Base-by-base conservation (phyloP, 1,140 invertebrate genomes). In the Theocolax elegans region DNA sequence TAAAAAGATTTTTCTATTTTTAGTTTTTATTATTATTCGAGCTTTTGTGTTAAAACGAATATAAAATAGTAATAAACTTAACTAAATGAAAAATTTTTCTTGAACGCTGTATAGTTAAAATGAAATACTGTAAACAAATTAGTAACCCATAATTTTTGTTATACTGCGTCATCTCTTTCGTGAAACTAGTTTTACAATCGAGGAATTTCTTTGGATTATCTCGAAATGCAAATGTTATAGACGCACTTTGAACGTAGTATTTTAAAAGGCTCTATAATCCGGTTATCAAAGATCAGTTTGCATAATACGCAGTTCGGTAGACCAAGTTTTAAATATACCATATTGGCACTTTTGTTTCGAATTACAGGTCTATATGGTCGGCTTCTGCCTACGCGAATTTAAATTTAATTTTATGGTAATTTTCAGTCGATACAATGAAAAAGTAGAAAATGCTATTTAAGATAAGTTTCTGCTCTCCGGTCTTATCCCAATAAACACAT, bases 191-290 rank as follows among this genome's bases (percentile, higher is more conserved):
- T n/a, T n/a, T n/a, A n/a, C n/a, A n/a, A n/a, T n/a, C n/a, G n/a
- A n/a, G n/a, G n/a, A n/a, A n/a, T n/a, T n/a, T n/a, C n/a, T n/a
- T n/a, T n/a, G n/a, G n/a, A n/a, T n/a, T n/a, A n/a, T n/a, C n/a
- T n/a, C n/a, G n/a, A 17, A 3, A 48, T 48, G 19, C 19, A 19
- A 48, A 17, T 48, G 3, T 48, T 19, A 48, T 21, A 48, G 51
- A 54, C n/a, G 8, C 27, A 54, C 51, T 54, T 54, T 54, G 51
- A 54, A 3, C 27, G 12, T 58, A 38, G 31, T 38, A 40, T n/a
- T 27, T 10, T 59, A 40, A 59, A 25, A 10, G 21, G 12, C 1
- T 12, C 19, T 19, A 59, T 44, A 25, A 59, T 59, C 38, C 9
- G 35, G 38, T 35, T 58, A 58, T 38, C 29, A 13, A 25, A 38